phyloP scores from a whole-genome alignment of 2,797 vertebrate species.

The Bradypodion pumilum region DNA sequence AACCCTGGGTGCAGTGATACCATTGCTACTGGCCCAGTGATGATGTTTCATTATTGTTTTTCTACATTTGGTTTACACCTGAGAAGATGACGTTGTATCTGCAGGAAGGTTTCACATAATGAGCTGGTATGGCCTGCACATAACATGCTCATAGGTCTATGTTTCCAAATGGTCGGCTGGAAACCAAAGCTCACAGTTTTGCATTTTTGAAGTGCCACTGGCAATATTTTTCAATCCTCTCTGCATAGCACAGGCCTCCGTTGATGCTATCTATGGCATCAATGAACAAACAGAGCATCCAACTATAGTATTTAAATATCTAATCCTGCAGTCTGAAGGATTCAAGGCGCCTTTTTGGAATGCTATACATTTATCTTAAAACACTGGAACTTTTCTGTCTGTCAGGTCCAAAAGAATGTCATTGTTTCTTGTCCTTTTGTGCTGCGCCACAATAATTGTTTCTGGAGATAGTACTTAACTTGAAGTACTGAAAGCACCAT shows the following conservation, averaged over 20 bases:
- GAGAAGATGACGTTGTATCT: neutral
- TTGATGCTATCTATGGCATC: neutral
- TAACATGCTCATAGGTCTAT: neutral
- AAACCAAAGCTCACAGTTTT: neutral
- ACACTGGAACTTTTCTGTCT: neutral
- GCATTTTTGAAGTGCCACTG: neutral
- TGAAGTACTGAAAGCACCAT: neutral
- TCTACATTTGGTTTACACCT: neutral
- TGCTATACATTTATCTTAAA: neutral
- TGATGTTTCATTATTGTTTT: neutral
- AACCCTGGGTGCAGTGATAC: neutral
- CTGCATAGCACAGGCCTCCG: neutral
- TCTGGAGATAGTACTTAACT: neutral
- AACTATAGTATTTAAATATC: neutral
- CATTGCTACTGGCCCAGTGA: neutral
- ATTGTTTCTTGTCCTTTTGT: neutral
- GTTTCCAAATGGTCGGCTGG: conserved; percentile 15
- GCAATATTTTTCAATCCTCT: neutral
- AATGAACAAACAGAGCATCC: conserved; percentile 7
- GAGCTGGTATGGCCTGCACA: neutral
- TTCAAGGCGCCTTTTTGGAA: neutral
- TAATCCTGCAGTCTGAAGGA: neutral
- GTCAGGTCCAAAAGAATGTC: neutral
- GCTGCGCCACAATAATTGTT: neutral
- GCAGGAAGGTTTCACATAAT: no score